Percentiles rank a stretch among this genome's conserved stretches.
phyloP scores from a whole-genome alignment of 2,113 vertebrate species.

The Platycercus adscitus region DNA sequence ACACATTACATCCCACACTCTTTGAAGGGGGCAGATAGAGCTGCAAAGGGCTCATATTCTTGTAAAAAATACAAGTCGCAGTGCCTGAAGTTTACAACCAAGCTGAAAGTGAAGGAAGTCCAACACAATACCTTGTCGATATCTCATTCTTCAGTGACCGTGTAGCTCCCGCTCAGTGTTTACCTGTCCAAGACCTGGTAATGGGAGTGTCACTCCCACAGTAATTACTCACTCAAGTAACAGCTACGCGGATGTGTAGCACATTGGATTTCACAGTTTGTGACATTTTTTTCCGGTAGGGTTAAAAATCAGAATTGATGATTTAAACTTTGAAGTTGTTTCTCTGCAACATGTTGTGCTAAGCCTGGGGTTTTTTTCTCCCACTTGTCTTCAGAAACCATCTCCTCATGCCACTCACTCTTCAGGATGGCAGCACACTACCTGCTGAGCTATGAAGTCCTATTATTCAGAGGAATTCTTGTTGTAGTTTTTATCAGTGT shows the following conservation, averaged over 20 bases:
- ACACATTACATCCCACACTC: background rate
- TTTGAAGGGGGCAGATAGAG: background rate
- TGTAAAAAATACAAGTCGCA: background rate
- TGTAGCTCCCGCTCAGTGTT: background rate
- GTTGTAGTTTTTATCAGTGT: background rate
- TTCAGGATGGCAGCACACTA: background rate
- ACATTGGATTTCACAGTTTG: background rate
- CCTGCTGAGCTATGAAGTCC: conserved; percentile 23
- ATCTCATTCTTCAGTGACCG: background rate
- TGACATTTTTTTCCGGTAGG: conserved; percentile 19
- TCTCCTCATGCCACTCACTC: background rate
- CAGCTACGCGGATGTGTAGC: background rate
- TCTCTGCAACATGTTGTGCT: conserved; percentile 2
- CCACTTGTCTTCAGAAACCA: conserved; percentile 30
- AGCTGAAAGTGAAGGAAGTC: background rate
- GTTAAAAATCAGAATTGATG: background rate
- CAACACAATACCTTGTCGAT: background rate
- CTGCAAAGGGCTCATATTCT: background rate
- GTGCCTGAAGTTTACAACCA: background rate
- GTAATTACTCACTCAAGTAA: background rate
- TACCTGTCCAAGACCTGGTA: background rate
- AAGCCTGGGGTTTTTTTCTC: background rate
- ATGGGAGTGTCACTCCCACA: background rate
- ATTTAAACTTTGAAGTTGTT: conserved; percentile 1
- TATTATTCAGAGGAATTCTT: background rate